Base-by-base conservation (phyloP, 2,113 vertebrate genomes). In the Anser cygnoides region DNA sequence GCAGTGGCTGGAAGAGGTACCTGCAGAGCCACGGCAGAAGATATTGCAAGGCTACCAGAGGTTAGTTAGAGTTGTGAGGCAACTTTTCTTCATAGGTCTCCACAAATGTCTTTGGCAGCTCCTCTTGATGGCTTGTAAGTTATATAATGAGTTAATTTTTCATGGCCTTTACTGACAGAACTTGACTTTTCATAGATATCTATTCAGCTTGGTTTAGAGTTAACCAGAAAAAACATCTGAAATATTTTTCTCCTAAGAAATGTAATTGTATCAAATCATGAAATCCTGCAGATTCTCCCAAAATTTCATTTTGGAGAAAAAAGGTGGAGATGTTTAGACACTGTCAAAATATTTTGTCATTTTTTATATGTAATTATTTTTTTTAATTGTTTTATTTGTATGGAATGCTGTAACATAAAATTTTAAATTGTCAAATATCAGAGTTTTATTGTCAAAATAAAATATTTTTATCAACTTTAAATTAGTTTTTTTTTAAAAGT, bases 271-370 rank as follows among this genome's bases (percentile, higher is more conserved):
- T 57, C 15, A 78, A 89, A 72, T 65, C 75, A 91, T 9, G 3
- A 92, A 74, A 87, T 35, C 35, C 35, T 62, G 25, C n/a, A 62
- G 15, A 52, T 63, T 78, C 20, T 59, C 15, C 18, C 77, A 61
- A 74, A 66, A 50, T 74, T 66, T 89, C 52, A 4, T 66, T 71
- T 50, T 52, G 41, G 23, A 79, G 33, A 79, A 31, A 49, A 92
- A 77, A 79, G 13, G 10, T 11, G 31, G 2, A 95, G 94, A 67
- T 71, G 6, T 88, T 90, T 65, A 86, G 66, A 87, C 10, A 54
- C 3, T 84, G 54, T 79, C 84, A 89, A 89, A 95, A 89, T 89
- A 89, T 91, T 93, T 92, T 91, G 61, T 61, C 31, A 89, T 85
- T 89, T 92, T 79, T 44, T 59, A 44, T 35, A 73, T 33, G 28